Evolutionary conservation across 2,888 invertebrate genomes (phyloP).

Genomic region (Caenorhabditis doughertyi): DNA sequence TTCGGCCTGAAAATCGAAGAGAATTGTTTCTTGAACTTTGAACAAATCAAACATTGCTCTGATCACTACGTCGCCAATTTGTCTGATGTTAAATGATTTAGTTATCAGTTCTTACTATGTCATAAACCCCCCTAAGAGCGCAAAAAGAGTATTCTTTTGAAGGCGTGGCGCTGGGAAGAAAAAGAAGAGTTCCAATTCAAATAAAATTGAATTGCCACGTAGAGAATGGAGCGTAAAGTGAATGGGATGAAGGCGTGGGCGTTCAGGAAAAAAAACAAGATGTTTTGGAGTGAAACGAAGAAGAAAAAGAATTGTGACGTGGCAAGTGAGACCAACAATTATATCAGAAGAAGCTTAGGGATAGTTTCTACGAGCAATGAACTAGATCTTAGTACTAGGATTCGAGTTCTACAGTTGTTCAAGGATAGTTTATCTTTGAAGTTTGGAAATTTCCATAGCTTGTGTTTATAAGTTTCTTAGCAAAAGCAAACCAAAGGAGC

Average conservation of each 20-base stretch:
- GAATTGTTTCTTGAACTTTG: constrained; percentile 25
- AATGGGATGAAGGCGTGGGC: constrained; percentile 24
- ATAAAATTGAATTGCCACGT: constrained; percentile 52
- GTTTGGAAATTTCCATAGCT: too few species aligned
- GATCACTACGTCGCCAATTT: not conserved
- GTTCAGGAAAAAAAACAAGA: constrained; percentile 25
- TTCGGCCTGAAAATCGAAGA: constrained; percentile 72
- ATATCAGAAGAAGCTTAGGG: not conserved
- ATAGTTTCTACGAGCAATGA: not conserved
- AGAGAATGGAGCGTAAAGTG: constrained; percentile 17
- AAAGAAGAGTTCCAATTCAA: constrained; percentile 4
- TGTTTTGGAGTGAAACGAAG: constrained; percentile 25
- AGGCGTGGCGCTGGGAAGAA: not conserved
- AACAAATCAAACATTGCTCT: not conserved
- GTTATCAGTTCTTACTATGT: constrained; percentile 5
- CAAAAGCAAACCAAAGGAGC: too few species aligned
- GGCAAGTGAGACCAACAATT: not conserved
- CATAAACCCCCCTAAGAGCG: not conserved
- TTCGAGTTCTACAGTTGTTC: too few species aligned
- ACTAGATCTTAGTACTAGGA: not conserved
- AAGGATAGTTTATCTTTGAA: too few species aligned
- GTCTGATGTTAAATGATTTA: not conserved
- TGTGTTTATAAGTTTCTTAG: too few species aligned
- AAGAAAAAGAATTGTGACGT: constrained; percentile 20
- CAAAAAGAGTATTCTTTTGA: constrained; percentile 8